phyloP scores from a whole-genome alignment of 2,113 vertebrate species.

The Cricetomys ansorgei region DNA sequence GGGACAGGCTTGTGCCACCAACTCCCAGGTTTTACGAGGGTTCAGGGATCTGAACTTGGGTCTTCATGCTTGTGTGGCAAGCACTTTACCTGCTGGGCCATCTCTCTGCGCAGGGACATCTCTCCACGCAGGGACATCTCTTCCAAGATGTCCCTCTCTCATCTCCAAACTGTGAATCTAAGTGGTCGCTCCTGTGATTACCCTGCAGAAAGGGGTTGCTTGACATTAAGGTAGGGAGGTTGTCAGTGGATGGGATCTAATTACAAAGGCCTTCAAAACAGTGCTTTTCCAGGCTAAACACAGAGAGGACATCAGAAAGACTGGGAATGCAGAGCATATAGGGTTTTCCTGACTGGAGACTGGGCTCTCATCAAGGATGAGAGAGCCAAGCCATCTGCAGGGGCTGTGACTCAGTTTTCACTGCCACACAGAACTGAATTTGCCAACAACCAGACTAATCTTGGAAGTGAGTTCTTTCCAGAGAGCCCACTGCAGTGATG shows the following conservation, averaged over 20 bases:
- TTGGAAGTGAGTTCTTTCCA: not conserved
- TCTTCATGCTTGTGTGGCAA: not conserved
- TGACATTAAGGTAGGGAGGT: not conserved
- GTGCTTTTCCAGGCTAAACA: not conserved
- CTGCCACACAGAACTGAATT: not conserved
- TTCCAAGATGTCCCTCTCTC: not conserved
- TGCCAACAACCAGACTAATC: not conserved
- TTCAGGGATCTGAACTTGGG: not conserved
- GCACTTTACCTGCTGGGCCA: not conserved
- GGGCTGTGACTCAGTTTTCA: not conserved
- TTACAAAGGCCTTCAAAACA: not conserved
- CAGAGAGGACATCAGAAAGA: not conserved
- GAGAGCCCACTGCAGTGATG: not conserved
- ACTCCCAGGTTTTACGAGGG: not conserved
- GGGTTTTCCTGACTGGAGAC: not conserved
- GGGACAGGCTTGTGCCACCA: not conserved
- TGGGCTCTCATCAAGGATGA: not conserved
- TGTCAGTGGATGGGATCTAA: not conserved
- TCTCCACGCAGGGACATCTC: too few species aligned
- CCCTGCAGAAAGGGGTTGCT: not conserved
- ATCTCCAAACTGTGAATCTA: not conserved
- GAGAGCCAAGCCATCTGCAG: not conserved
- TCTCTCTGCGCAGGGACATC: too few species aligned
- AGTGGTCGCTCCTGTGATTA: not conserved
- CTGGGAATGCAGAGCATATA: not conserved